Conservation (phyloP, 2,888 invertebrate species). For the Aquatica leii region DNA sequence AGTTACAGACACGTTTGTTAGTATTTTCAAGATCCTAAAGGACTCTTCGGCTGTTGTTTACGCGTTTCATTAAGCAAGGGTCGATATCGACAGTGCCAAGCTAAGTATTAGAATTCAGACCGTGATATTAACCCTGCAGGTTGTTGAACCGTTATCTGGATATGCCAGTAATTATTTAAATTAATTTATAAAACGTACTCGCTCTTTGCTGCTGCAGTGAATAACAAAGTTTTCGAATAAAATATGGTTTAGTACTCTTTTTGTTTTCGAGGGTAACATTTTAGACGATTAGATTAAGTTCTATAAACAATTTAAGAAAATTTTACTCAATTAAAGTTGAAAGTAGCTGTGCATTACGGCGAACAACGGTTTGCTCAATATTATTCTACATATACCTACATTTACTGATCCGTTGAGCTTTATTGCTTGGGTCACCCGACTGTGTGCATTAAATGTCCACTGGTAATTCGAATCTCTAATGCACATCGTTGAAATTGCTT, state of each 20-base stretch:
- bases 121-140: slow-evolving; percentile 38
- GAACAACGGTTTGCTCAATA: slow-evolving; percentile 21
- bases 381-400: slow-evolving; percentile 19
- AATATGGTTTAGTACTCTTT: slow-evolving; percentile 3
- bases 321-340: neutral
- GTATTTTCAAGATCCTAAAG: slow-evolving; percentile 28
- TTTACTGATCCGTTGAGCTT: slow-evolving; percentile 30
- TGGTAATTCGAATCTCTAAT: slow-evolving; percentile 18
- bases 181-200: slow-evolving; percentile 31
- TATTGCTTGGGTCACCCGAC: slow-evolving; percentile 24
- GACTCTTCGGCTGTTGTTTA: slow-evolving; percentile 39
- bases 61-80: slow-evolving; percentile 41
- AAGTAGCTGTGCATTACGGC: slow-evolving; percentile 5
- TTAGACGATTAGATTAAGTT: neutral
- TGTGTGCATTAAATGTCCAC: slow-evolving; percentile 21
- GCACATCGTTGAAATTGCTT: slow-evolving; percentile 15
- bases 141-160: slow-evolving; percentile 41
- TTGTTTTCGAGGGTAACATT: neutral
- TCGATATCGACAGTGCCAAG: slow-evolving; percentile 38
- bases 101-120: slow-evolving; percentile 39
- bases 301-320: neutral
- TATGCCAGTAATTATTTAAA: slow-evolving; percentile 38
- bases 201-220: slow-evolving; percentile 6
- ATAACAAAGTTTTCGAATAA: slow-evolving; percentile 13
- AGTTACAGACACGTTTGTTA: slow-evolving; percentile 26